A percentile compares a stretch with the other conserved stretches of the same genome.
Evolutionary conservation across 2,797 vertebrate species (phyloP).

Genomic region (Siniperca scherzeri): DNA sequence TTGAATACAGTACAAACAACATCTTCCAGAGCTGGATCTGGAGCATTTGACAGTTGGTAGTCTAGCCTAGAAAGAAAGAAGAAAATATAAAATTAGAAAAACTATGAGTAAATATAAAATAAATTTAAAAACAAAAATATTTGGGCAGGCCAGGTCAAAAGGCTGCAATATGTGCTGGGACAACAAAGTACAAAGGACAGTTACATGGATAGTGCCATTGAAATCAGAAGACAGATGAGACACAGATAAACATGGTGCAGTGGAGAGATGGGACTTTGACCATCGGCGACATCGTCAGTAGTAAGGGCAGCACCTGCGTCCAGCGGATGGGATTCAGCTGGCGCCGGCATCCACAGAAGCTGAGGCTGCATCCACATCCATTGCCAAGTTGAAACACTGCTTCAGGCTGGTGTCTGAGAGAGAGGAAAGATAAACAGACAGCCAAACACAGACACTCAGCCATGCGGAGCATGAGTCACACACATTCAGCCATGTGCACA

Average conservation of each 20-base stretch:
- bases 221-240: conserved; percentile 23
- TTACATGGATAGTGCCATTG: background rate
- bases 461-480: conserved; percentile 75
- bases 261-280: conserved; percentile 4
- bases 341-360: conserved; percentile 42
- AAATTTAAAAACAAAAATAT: background rate
- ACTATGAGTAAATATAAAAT: background rate
- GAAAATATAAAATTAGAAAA: conserved; percentile 4
- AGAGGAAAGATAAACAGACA: conserved; percentile 70
- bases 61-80: background rate
- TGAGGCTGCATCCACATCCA: conserved; percentile 46
- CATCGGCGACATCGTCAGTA: background rate
- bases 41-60: background rate
- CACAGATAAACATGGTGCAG: background rate
- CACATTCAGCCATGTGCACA: conserved; percentile 75
- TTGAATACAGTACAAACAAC: background rate
- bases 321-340: conserved; percentile 38
- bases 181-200: background rate
- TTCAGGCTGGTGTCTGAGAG: conserved; percentile 65
- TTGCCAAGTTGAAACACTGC: conserved; percentile 62
- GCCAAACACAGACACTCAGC: conserved; percentile 65
- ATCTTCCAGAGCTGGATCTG: background rate
- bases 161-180: background rate
- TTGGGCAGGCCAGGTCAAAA: background rate
- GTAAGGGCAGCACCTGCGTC: conserved; percentile 42